Evolutionary conservation across 2,797 vertebrate species (phyloP), one percentile per base, ranked within the genome.

Genomic region (Limosa lapponica): DNA sequence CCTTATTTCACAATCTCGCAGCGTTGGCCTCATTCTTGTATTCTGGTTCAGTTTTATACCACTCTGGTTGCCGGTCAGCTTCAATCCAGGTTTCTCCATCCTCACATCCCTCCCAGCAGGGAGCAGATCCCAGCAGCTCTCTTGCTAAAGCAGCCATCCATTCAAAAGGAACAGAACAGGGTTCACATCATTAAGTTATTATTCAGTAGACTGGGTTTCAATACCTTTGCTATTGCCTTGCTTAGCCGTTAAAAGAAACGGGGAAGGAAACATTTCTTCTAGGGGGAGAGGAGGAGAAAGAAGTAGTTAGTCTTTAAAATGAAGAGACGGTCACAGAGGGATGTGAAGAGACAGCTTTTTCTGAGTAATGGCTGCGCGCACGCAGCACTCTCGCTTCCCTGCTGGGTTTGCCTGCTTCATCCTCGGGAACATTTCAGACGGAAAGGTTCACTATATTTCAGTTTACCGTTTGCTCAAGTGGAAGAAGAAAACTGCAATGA

Each of bases 81-180:
- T 89, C 90, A 75, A 54, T 44, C 73, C 72, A 82, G 90, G 65
- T 75, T 93, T 54, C 65, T 92, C 69, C 84, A 86, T 37, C 78
- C 89, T 91, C 70, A 39, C 85, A 87, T 84, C 88, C 82, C 73
- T 80, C 81, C 13, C 84, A 91, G 73, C 48, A 44, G 82, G 94
- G 85, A 95, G 74, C 85, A 83, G 90, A 89, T 96, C 86, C 80
- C 80, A 95, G 93, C 78, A 78, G 96, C 84, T 72, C 51, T 81
- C 70, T 61, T 52, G 73, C 95, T 87, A 74, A 92, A 84, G 96
- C 95, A 94, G 87, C 82, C 89, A 93, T 86, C 89, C 95, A 27
- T 91, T 96, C 95, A 93, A 89, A 96, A 92, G 89, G 89, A 94
- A 94, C 87, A 83, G 92, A 85, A 90, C 49, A 86, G 73, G 84